A percentile compares a stretch with the other conserved stretches of the same genome.
phyloP scores from a whole-genome alignment of 2,113 vertebrate genomes.

The Nyctereutes procyonoides region DNA sequence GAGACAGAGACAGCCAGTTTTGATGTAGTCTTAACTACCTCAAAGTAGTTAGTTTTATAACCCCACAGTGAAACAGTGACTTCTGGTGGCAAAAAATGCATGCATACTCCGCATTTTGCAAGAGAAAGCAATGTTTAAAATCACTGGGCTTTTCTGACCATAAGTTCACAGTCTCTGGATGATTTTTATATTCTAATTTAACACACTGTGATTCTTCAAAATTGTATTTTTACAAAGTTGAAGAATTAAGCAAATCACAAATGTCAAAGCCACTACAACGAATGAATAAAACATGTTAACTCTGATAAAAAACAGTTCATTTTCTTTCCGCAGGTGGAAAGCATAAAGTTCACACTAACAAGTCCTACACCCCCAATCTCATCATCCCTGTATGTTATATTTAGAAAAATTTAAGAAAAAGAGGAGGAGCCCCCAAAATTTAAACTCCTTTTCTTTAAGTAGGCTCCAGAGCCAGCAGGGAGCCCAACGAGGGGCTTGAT shows the following conservation, averaged over 20 bases:
- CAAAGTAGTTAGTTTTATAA: background rate
- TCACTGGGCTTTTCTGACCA: constrained; percentile 12
- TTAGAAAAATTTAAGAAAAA: background rate
- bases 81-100: constrained; percentile 47
- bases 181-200: background rate
- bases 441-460: background rate
- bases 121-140: constrained; percentile 36
- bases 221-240: background rate
- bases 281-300: background rate
- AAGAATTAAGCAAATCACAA: constrained; percentile 16
- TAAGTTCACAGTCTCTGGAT: constrained; percentile 20
- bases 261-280: background rate
- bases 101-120: background rate
- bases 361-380: background rate
- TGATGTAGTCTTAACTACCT: background rate
- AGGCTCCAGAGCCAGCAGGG: background rate
- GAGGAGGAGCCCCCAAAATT: background rate
- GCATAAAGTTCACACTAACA: background rate
- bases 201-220: constrained; percentile 34
- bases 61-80: constrained; percentile 43
- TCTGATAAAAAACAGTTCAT: background rate
- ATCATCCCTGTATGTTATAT: background rate
- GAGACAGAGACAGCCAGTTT: constrained; percentile 1
- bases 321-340: background rate
- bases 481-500: background rate